Conservation (phyloP, 2,797 vertebrate genomes). For the Spinus pinus region DNA sequence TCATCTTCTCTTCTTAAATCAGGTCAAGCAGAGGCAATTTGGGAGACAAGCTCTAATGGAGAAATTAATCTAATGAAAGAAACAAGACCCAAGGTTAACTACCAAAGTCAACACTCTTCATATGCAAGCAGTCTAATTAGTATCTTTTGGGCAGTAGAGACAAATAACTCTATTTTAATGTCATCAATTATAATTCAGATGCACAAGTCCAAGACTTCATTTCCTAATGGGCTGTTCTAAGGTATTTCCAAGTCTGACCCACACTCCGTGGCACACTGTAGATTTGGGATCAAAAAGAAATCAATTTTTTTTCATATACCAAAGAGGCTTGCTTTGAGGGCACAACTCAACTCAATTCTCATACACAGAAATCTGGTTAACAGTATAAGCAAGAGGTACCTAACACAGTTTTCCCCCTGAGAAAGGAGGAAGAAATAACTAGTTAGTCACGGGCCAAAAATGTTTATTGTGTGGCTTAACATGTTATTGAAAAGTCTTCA, state of each 20-base stretch:
- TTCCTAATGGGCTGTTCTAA: slow-evolving; percentile 9
- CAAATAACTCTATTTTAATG: neutral
- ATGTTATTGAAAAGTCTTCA: neutral
- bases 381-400: neutral
- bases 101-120: neutral
- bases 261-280: neutral
- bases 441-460: neutral
- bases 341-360: neutral
- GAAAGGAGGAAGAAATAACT: neutral
- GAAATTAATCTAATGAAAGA: slow-evolving; percentile 33
- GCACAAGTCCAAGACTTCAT: neutral
- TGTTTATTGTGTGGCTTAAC: neutral
- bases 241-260: slow-evolving; percentile 15
- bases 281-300: neutral
- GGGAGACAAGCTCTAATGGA: neutral
- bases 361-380: neutral
- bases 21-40: neutral
- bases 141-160: neutral
- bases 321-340: neutral
- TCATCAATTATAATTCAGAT: neutral
- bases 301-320: neutral
- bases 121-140: neutral
- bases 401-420: neutral
- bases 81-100: slow-evolving; percentile 7
- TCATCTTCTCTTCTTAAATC: neutral